Conservation (phyloP, 1,140 invertebrate species). For the Brachionus koreanus region DNA sequence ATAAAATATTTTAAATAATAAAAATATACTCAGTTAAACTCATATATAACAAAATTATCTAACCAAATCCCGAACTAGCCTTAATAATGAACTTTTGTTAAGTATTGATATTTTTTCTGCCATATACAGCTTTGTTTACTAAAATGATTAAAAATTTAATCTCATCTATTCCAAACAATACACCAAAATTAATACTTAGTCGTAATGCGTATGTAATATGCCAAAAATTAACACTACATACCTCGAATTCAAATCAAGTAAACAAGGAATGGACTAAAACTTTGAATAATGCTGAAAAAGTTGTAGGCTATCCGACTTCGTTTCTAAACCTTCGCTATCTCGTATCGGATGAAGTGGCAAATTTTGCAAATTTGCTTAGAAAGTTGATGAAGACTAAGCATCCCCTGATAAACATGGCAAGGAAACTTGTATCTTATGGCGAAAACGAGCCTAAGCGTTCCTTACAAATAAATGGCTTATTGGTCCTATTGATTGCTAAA, state of each 20-base stretch:
- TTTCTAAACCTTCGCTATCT: constrained; percentile 83
- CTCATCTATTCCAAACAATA: neutral
- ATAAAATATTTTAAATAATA: neutral
- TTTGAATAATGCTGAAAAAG: constrained; percentile 71
- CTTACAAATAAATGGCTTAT: constrained; percentile 70
- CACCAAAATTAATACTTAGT: neutral
- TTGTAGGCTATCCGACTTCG: constrained; percentile 84
- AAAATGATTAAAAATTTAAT: constrained; percentile 21
- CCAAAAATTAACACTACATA: neutral
- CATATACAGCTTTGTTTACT: neutral
- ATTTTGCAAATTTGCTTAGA: constrained; percentile 80
- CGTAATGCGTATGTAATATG: neutral
- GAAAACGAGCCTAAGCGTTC: constrained; percentile 24
- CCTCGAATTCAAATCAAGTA: neutral
- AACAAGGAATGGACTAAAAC: constrained; percentile 33
- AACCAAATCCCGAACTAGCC: neutral
- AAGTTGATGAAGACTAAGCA: constrained; percentile 89
- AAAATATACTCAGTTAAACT: neutral
- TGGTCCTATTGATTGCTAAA: constrained; percentile 84
- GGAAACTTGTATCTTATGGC: constrained; percentile 64
- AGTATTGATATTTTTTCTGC: neutral
- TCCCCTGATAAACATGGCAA: constrained; percentile 84
- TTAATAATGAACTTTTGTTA: neutral
- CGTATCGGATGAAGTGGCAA: constrained; percentile 85
- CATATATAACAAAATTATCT: neutral